phyloP scores from a whole-genome alignment of 2,888 invertebrate genomes.

The Busseola fusca region DNA sequence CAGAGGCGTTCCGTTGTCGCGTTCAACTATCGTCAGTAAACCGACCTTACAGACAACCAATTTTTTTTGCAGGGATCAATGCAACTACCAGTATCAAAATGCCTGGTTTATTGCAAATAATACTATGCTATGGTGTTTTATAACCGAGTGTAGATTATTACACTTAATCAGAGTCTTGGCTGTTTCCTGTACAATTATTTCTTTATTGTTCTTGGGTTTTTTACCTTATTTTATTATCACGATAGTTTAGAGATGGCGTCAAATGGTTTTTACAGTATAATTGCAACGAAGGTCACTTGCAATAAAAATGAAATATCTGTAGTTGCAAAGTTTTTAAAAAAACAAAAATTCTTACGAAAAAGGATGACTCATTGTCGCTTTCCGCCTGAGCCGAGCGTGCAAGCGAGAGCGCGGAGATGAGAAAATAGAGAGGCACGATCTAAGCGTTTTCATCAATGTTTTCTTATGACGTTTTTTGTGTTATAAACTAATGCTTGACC shows the following conservation, averaged over 20 bases:
- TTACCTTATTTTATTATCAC: constrained; percentile 9
- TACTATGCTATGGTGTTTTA: constrained; percentile 1
- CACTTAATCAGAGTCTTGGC: constrained; percentile 1
- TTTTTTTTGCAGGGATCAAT: not conserved
- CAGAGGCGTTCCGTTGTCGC: too few species aligned
- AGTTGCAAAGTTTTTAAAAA: too few species aligned
- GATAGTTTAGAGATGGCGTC: not conserved
- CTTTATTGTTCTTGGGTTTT: constrained; percentile 24
- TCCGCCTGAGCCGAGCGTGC: too few species aligned
- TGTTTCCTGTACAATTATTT: constrained; percentile 29
- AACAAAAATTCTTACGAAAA: too few species aligned
- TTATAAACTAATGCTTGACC: too few species aligned
- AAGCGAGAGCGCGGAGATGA: too few species aligned
- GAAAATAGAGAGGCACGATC: too few species aligned
- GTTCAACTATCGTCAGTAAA: too few species aligned
- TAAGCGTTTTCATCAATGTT: too few species aligned
- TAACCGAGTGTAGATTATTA: constrained; percentile 10
- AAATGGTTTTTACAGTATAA: not conserved
- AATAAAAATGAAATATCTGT: not conserved
- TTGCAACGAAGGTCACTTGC: not conserved
- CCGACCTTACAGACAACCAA: too few species aligned
- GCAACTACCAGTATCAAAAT: not conserved
- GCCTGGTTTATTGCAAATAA: constrained; percentile 6
- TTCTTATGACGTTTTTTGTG: too few species aligned
- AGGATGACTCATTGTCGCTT: too few species aligned